Percentiles rank a stretch among this genome's conserved stretches.
These are phyloP conservation scores for Eupithecia tripunctaria DNA, from an alignment of 2,888 invertebrate species.

Conservation along the genomic window DNA sequence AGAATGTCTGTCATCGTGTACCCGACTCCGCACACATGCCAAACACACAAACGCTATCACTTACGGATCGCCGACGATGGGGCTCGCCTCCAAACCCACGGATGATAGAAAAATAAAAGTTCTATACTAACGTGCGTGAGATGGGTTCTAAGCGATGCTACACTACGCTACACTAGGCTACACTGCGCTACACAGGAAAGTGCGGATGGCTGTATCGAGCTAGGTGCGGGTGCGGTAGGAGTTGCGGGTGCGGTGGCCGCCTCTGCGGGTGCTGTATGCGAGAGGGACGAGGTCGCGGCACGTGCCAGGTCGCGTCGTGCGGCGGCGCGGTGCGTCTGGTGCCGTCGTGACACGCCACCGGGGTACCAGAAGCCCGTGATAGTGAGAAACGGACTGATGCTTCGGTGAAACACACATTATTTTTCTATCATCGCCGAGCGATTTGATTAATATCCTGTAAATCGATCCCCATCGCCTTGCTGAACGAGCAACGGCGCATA, in stretches of 20 bases:
- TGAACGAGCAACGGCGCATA: slow-evolving; percentile 13
- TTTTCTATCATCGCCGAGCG: slow-evolving; percentile 62
- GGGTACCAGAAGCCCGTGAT: slow-evolving; percentile 55
- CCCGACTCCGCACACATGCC: slow-evolving; percentile 89
- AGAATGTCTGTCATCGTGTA: slow-evolving; percentile 96
- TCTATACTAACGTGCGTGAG: slow-evolving; percentile 40
- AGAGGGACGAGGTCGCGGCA: slow-evolving; percentile 37
- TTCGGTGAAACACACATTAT: slow-evolving; percentile 60
- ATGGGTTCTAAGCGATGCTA: slow-evolving; percentile 31
- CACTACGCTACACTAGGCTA: slow-evolving; percentile 7
- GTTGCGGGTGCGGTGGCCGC: slow-evolving; percentile 34
- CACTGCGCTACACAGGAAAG: background rate
- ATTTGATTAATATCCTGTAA: slow-evolving; percentile 17
- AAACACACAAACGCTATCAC: slow-evolving; percentile 72
- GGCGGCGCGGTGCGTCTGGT: slow-evolving; percentile 38
- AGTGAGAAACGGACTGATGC: slow-evolving; percentile 55
- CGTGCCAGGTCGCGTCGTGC: slow-evolving; percentile 39
- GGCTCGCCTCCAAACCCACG: slow-evolving; percentile 39
- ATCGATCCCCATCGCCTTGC: slow-evolving; percentile 36
- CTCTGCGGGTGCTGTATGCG: slow-evolving; percentile 42
- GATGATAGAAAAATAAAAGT: slow-evolving; percentile 49
- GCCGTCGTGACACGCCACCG: slow-evolving; percentile 52
- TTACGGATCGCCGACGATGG: slow-evolving; percentile 55
- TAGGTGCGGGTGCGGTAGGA: slow-evolving; percentile 40
- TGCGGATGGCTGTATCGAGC: slow-evolving; percentile 8